Evolutionary conservation across 1,140 invertebrate species (phyloP), one percentile per base, ranked within the genome.

Genomic region (Drosophila triauraria): DNA sequence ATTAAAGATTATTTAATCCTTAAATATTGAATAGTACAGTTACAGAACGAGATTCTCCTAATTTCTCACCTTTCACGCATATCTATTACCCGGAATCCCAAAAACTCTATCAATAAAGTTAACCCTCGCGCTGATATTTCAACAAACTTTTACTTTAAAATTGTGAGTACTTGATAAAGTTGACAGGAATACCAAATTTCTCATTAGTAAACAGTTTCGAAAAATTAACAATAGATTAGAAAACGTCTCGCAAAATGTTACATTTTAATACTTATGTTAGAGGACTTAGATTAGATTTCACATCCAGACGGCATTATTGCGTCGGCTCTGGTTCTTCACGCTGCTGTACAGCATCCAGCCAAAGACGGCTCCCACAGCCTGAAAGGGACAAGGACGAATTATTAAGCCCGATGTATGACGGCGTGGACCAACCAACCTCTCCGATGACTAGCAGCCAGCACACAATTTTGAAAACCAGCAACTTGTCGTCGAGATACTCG

Each of bases 261-360:
- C 46, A 67, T 38, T 50, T 40, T 75, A 78, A 82, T 70, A 82
- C 83, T 70, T 64, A 78, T 51, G 47, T 58, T 50, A 60, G 67
- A 32, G 27, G 51, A 59, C 75, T 69, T 81, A 32, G 40, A 35
- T 12, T 20, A 12, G 1, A 6, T 7, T 40, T 71, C 61, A 92
- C 87, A 92, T 92, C 91, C 91, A 92, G 27, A 80, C 85, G n/a
- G 86, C 72, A 75, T 92, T 92, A 23, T 82, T 80, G 17, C 91
- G 87, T 4, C 91, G 78, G 35, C 75, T 87, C 46, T 91, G 72
- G 17, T 92, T 92, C 60, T 91, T 91, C 6, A 92, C 42, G 9
- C 84, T 88, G 25, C 80, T 92, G 42, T 82, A 79, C 5, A 92
- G 61, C 56, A 91, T 10, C 91, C 91, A 92, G 46, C 75, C 91